These are phyloP conservation scores for Muscicapa striata DNA, from an alignment of 2,797 vertebrate species.

Conservation along the genomic window DNA sequence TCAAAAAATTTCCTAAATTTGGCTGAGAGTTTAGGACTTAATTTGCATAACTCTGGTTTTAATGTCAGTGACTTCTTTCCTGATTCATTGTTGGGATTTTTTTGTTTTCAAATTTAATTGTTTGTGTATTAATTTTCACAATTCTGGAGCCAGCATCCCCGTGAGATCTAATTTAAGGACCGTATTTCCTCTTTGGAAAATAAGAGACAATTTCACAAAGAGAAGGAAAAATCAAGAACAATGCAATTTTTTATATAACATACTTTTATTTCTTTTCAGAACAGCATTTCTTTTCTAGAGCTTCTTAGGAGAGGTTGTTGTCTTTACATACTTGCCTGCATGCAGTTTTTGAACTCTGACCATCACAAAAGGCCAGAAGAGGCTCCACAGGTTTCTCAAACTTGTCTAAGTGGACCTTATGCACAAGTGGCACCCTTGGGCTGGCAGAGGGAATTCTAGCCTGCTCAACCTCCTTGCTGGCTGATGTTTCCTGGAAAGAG, in stretches of 20 bases:
- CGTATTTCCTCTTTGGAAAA: slow-evolving; percentile 29
- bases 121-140: slow-evolving; percentile 50
- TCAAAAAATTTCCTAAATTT: neutral
- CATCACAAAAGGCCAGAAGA: neutral
- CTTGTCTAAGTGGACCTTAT: neutral
- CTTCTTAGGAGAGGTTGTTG: neutral
- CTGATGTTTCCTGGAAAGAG: neutral
- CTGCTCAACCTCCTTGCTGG: rapidly evolving
- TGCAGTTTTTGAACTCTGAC: neutral
- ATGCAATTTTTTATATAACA: neutral
- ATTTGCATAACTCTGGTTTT: slow-evolving; percentile 48
- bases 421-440: neutral
- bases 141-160: slow-evolving; percentile 36
- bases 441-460: neutral
- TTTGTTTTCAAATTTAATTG: slow-evolving; percentile 47
- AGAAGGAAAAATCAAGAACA: neutral
- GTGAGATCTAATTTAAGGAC: slow-evolving; percentile 45
- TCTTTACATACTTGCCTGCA: neutral
- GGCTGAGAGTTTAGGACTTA: slow-evolving; percentile 13
- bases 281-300: neutral
- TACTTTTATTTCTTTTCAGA: neutral
- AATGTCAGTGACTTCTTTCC: slow-evolving; percentile 11
- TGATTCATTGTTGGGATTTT: neutral
- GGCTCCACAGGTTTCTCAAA: neutral
- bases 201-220: neutral